These are phyloP conservation scores for Acrossocheilus fasciatus DNA, from an alignment of 2,797 vertebrate genomes.

Conservation along the genomic window DNA sequence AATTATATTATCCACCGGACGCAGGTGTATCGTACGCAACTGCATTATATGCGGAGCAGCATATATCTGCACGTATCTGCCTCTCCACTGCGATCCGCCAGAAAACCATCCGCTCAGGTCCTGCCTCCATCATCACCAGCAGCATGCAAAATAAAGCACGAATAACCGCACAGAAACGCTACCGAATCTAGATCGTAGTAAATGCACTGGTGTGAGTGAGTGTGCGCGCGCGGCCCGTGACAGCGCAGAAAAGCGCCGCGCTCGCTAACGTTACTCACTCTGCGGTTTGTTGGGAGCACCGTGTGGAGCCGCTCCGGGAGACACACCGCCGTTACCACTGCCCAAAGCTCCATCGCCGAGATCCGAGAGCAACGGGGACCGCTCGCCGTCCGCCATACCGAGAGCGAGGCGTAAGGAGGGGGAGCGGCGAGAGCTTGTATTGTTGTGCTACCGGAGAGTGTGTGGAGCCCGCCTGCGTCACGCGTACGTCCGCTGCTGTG, in stretches of 20 bases:
- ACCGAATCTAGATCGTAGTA: background rate
- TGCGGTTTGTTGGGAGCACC: constrained; percentile 82
- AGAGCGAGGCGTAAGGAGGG: constrained; percentile 68
- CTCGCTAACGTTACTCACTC: constrained; percentile 79
- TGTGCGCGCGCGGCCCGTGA: constrained; percentile 32
- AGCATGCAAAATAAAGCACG: background rate
- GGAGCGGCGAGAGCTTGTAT: constrained; percentile 67
- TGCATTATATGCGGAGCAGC: background rate
- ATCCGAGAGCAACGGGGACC: constrained; percentile 90
- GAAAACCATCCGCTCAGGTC: background rate
- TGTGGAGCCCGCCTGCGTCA: constrained; percentile 70
- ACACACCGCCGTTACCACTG: constrained; percentile 80
- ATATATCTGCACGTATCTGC: background rate
- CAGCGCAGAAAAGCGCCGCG: constrained; percentile 38
- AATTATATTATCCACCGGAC: background rate
- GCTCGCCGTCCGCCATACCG: constrained; percentile 92
- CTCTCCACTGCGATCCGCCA: background rate
- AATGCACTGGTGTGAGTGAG: background rate
- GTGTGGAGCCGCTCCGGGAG: constrained; percentile 81
- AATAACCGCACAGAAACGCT: background rate
- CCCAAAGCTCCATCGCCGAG: constrained; percentile 83
- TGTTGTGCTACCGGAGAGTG: constrained; percentile 69
- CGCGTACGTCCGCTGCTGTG: constrained; percentile 74
- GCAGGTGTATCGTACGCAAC: background rate
- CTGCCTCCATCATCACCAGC: background rate